A percentile compares a stretch with the other conserved stretches of the same genome.
Conservation (phyloP, 2,888 invertebrate genomes). For the Dioctria rufipes region DNA sequence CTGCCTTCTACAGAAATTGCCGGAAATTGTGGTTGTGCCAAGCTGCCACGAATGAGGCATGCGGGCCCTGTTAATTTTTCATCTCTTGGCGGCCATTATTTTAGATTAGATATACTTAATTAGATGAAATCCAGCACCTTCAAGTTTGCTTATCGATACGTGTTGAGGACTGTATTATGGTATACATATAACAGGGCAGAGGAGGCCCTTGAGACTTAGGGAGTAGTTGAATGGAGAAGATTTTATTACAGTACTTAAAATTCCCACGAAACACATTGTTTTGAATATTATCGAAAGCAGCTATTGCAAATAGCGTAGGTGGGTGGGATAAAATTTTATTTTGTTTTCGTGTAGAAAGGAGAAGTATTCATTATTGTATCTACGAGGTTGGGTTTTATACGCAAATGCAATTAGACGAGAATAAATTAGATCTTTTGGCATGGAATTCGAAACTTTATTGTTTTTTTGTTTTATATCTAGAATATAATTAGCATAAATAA, state of each 20-base stretch:
- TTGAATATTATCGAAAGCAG: neutral
- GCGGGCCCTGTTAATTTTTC: slow-evolving; percentile 48
- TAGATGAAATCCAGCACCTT: slow-evolving; percentile 39
- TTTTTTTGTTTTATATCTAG: no score
- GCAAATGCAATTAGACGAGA: no score
- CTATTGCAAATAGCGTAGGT: no score
- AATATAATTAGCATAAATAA: no score
- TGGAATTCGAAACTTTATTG: no score
- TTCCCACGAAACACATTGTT: slow-evolving; percentile 36
- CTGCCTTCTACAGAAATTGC: slow-evolving; percentile 9
- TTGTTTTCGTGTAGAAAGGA: no score
- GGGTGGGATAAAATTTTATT: no score
- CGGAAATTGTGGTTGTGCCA: slow-evolving; percentile 20
- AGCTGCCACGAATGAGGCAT: slow-evolving; percentile 35
- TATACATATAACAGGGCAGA: neutral
- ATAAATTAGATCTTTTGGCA: no score
- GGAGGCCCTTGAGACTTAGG: neutral
- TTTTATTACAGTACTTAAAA: slow-evolving; percentile 37
- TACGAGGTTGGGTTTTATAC: no score
- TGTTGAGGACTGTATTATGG: neutral
- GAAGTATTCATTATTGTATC: no score
- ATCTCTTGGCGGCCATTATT: slow-evolving; percentile 46
- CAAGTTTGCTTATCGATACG: slow-evolving; percentile 41
- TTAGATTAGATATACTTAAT: slow-evolving; percentile 47
- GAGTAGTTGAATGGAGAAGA: neutral